These are phyloP conservation scores for Cheilosia urbana DNA, from an alignment of 2,888 invertebrate genomes.

Conservation along the genomic window DNA sequence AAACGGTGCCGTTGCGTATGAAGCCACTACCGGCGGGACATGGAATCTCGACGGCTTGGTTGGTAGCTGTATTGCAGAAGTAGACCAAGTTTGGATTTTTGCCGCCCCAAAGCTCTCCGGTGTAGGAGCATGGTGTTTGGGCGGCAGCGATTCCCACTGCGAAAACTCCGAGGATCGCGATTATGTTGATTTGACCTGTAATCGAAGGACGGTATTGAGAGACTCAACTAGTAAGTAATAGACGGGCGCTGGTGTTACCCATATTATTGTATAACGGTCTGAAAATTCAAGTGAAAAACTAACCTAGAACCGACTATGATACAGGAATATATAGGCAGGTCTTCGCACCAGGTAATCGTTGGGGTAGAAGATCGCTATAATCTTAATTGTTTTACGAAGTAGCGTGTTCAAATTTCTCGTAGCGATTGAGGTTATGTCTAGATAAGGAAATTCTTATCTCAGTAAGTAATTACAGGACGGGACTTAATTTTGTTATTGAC, in stretches of 20 bases:
- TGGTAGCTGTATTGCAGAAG: conserved; percentile 27
- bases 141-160: conserved; percentile 20
- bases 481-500: neutral
- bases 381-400: neutral
- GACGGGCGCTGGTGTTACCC: neutral
- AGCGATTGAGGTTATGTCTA: neutral
- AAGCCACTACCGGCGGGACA: conserved; percentile 41
- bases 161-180: conserved; percentile 15
- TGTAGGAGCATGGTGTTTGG: neutral
- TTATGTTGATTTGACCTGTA: conserved; percentile 25
- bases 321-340: conserved; percentile 13
- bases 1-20: neutral
- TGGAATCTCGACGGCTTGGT: neutral
- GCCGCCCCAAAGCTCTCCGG: conserved; percentile 18
- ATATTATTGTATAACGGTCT: conserved; percentile 1
- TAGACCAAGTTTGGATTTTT: conserved; percentile 25
- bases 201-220: neutral
- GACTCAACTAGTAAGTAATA: neutral
- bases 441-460: conserved; percentile 9
- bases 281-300: neutral
- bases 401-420: neutral
- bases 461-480: neutral
- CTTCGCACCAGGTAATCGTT: neutral
- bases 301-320: neutral
- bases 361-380: neutral